Base-by-base conservation (phyloP, 2,888 invertebrate genomes). In the Cosmia pyralina region DNA sequence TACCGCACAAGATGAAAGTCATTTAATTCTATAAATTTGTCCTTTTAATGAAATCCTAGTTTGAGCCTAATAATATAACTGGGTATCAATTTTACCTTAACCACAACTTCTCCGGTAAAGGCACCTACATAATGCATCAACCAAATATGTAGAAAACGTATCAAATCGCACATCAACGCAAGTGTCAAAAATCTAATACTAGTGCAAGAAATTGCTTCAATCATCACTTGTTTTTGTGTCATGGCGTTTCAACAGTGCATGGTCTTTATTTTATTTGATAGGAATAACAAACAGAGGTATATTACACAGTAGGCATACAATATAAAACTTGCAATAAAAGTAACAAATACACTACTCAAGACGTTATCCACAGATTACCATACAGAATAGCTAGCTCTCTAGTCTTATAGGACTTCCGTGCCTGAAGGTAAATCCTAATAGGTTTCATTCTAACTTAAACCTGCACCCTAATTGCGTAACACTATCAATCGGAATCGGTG, bases 371-470 rank as follows among this genome's bases (percentile, higher is more conserved):
- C n/a, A n/a, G n/a, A n/a, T n/a, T n/a, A n/a, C n/a, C n/a, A n/a
- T n/a, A n/a, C n/a, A n/a, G n/a, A n/a, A n/a, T n/a, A n/a, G n/a
- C n/a, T n/a, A n/a, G n/a, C n/a, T n/a, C n/a, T n/a, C n/a, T n/a
- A n/a, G 48, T 62, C 22, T 15, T 11, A 50, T 19, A 38, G 34
- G 57, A 77, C 57, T 84, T 85, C 86, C 84, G 69, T 19, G 57
- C 83, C 8, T 41, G 41, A 41, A 4, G 65, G 85, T 83, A 87
- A 86, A 38, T 38, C 38, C 38, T 6, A 34, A 34, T 34, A 34
- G 4, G 34, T 34, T 38, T 34, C 15, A 57, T 15, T 28, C 4
- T 17, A 58, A 44, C 8, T 8, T 28, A 15, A 58, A 34, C 59
- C 0, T 28, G 28, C 3, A 28, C 1, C n/a, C n/a, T 2, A 28